phyloP scores from a whole-genome alignment of 2,888 invertebrate genomes.

The Acronicta aceris region DNA sequence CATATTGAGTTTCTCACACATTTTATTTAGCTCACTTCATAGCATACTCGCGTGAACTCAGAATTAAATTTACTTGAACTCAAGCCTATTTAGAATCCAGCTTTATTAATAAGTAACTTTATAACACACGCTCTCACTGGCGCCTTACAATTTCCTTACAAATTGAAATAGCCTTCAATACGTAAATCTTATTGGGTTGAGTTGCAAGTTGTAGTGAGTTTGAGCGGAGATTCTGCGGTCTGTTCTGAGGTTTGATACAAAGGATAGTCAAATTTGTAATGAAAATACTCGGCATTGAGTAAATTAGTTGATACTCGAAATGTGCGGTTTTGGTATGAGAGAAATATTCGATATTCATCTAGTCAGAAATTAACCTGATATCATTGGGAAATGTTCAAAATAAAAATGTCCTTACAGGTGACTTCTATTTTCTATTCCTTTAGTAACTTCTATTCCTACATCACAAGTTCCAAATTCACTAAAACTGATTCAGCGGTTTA shows the following conservation, averaged over 20 bases:
- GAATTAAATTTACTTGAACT: no score
- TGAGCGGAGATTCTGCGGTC: constrained; percentile 4
- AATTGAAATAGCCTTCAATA: constrained; percentile 66
- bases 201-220: constrained; percentile 10
- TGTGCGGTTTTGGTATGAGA: not conserved
- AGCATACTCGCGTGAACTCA: no score
- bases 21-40: no score
- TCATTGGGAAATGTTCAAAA: no score
- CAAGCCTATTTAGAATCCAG: not conserved
- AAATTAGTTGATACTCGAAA: not conserved
- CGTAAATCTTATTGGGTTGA: constrained; percentile 41
- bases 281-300: not conserved
- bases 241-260: not conserved
- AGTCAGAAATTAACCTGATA: no score
- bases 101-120: constrained; percentile 22
- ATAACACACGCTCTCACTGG: constrained; percentile 31
- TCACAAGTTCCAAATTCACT: no score
- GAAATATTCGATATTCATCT: not conserved
- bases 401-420: no score
- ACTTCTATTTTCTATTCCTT: no score
- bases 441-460: no score
- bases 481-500: no score
- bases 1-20: no score
- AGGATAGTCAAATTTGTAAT: not conserved
- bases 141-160: constrained; percentile 48